phyloP scores from a whole-genome alignment of 2,113 vertebrate genomes.

The Toxotes chatareus region DNA sequence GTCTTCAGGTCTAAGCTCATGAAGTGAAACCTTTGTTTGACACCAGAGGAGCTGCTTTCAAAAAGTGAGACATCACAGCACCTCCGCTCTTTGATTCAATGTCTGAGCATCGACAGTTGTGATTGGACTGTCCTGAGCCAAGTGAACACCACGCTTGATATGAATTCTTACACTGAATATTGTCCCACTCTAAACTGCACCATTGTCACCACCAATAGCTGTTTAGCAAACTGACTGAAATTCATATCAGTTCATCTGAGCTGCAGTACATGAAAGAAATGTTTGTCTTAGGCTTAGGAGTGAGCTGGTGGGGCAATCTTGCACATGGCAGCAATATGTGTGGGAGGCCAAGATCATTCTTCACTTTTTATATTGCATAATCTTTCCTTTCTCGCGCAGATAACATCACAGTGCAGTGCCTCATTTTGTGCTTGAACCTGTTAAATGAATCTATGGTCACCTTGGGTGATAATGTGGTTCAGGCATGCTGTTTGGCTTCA shows the following conservation, averaged over 20 bases:
- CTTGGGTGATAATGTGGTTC: not conserved
- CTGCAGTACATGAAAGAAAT: slow-evolving; percentile 8
- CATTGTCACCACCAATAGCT: not conserved
- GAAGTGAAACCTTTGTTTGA: too few relatives aligned
- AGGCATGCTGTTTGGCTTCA: slow-evolving; percentile 15
- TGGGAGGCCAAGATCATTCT: slow-evolving; percentile 12
- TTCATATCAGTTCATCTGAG: not conserved
- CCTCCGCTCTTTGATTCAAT: not conserved
- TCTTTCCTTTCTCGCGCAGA: not conserved
- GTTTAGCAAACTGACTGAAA: slow-evolving; percentile 17
- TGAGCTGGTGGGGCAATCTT: slow-evolving; percentile 15
- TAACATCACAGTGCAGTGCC: not conserved
- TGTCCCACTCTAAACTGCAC: slow-evolving; percentile 1
- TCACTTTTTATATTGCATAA: slow-evolving; percentile 1
- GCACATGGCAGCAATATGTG: not conserved
- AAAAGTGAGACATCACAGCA: not conserved
- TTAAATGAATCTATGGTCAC: slow-evolving; percentile 10
- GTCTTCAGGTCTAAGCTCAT: not conserved
- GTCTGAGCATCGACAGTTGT: too few relatives aligned
- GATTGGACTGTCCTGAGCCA: slow-evolving; percentile 5
- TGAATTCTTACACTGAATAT: not conserved
- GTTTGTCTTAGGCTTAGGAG: not conserved
- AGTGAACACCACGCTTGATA: not conserved
- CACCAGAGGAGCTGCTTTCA: too few relatives aligned
- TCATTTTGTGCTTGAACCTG: slow-evolving; percentile 16